Base-by-base conservation (phyloP, 2,888 invertebrate genomes). In the Melinaea marsaeus region DNA sequence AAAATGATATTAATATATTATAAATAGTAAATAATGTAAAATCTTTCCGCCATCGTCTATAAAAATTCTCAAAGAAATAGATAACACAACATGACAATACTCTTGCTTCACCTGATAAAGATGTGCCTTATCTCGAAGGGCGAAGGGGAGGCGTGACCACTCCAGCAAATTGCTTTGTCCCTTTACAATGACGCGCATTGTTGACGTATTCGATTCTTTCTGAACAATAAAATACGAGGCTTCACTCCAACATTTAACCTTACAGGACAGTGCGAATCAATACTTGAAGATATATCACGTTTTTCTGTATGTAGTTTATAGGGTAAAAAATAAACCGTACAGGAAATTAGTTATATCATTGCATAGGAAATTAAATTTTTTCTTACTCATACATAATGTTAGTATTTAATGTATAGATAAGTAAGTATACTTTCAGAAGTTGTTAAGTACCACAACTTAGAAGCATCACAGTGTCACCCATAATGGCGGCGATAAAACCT, bases 91-190 rank as follows among this genome's bases (percentile, higher is more conserved):
- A 63, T 57, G 63, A 63, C 58, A 61, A 65, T 65, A 60, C 61
- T 58, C 62, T 54, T 62, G 57, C 57, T 54, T 64, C 58, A 34
- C 47, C 58, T 56, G 66, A 72, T 71, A 71, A 71, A 71, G 69
- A 71, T 73, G 73, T 73, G 73, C 73, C 71, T 69, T 72, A 74
- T 69, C 69, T 72, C 63, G 46, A 57, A 63, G 65, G 65, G 61
- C 63, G 63, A 65, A 64, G 57, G 60, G 66, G 66, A 68, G 67
- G 69, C 65, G 72, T 70, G 68, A 70, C 72, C 73, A 71, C 74
- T 74, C 68, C 70, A 71, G 67, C 66, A 73, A 72, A 74, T 74
- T 74, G 72, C 74, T 73, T 73, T 72, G 71, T 71, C 72, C 71
- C 71, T 68, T 69, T 70, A 72, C 71, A 74, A 71, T 69, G 69